Evolutionary conservation across 1,140 invertebrate genomes (phyloP).

Genomic region (Conus betulinus): DNA sequence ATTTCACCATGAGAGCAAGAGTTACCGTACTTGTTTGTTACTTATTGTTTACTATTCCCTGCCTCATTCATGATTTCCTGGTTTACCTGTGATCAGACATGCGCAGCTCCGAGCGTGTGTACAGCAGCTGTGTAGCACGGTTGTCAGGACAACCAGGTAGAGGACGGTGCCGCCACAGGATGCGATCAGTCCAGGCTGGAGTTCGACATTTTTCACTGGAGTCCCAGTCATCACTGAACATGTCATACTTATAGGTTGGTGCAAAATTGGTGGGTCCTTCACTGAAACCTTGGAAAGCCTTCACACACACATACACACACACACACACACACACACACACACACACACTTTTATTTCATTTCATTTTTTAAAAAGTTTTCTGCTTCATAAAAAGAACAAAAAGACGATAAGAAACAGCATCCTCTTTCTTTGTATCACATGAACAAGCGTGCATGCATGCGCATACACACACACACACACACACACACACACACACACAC

Average conservation of each 20-base stretch:
- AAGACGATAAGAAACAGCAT: too few species aligned
- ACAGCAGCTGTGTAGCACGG: conserved; percentile 85
- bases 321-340: background rate
- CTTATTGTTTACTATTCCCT: too few species aligned
- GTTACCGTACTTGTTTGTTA: too few species aligned
- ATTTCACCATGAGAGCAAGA: too few species aligned
- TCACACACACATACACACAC: conserved; percentile 70
- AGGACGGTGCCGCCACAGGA: conserved; percentile 81
- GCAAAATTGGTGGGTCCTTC: conserved; percentile 95
- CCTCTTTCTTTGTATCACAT: background rate
- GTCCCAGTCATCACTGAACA: conserved; percentile 99
- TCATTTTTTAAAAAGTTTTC: too few species aligned
- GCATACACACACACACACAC: background rate
- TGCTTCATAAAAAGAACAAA: too few species aligned
- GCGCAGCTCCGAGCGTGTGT: conserved; percentile 95
- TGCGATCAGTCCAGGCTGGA: conserved; percentile 98
- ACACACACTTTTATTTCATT: too few species aligned
- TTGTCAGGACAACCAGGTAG: conserved; percentile 22
- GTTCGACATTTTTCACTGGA: conserved; percentile 96
- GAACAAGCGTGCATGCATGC: background rate
- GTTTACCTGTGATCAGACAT: conserved; percentile 94
- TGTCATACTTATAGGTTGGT: conserved; percentile 99
- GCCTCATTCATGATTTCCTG: too few species aligned
- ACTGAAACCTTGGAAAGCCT: conserved; percentile 95
- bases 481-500: too few species aligned